Conservation (phyloP, 2,797 vertebrate genomes). For the Spea hammondii region DNA sequence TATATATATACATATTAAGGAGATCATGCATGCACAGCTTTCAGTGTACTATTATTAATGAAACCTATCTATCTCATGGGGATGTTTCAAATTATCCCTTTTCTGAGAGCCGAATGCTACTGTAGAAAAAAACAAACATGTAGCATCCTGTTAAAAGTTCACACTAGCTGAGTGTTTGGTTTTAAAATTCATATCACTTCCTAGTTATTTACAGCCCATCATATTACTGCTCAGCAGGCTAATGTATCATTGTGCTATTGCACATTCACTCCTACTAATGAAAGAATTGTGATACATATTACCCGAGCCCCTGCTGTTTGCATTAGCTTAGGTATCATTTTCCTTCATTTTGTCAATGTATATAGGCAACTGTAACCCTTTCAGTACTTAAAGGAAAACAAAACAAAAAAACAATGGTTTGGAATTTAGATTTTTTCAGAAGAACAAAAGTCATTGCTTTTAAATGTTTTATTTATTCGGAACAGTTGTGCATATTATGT, state of each 20-base stretch:
- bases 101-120: neutral
- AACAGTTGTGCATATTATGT: too few species aligned
- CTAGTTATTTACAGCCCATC: slow-evolving; percentile 47
- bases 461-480: too few species aligned
- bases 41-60: slow-evolving; percentile 38
- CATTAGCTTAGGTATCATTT: slow-evolving; percentile 47
- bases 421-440: too few species aligned
- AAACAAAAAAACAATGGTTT: too few species aligned
- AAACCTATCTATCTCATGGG: slow-evolving; percentile 10
- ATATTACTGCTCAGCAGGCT: slow-evolving; percentile 48
- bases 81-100: slow-evolving; percentile 6
- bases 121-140: slow-evolving; percentile 32
- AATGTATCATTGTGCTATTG: slow-evolving; percentile 51
- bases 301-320: slow-evolving; percentile 46
- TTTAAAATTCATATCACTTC: slow-evolving; percentile 28
- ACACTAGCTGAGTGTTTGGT: slow-evolving; percentile 39
- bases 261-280: slow-evolving; percentile 51
- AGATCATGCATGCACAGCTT: slow-evolving; percentile 21
- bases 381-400: slow-evolving; percentile 8
- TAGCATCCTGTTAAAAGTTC: slow-evolving; percentile 46
- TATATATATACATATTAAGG: slow-evolving; percentile 40
- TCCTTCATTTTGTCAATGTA: slow-evolving; percentile 42
- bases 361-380: slow-evolving; percentile 43
- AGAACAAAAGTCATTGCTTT: too few species aligned
- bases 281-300: slow-evolving; percentile 50